These are phyloP conservation scores for Spermophilus dauricus DNA, from an alignment of 2,113 vertebrate species.

Conservation along the genomic window DNA sequence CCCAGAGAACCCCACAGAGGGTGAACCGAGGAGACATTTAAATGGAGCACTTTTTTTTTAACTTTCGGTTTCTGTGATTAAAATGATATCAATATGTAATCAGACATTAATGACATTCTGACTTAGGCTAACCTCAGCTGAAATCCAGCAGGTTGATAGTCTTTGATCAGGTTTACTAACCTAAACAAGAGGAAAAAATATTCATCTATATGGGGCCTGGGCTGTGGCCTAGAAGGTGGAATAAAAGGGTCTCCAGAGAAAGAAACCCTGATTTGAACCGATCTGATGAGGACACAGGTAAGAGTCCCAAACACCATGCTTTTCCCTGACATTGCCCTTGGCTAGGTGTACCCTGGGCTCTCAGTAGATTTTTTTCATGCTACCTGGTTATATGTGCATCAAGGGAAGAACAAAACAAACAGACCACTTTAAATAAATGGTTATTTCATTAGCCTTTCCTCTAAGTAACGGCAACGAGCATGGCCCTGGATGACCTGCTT, in stretches of 20 bases:
- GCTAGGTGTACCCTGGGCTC: not conserved
- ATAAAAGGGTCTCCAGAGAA: not conserved
- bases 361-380: not conserved
- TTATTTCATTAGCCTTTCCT: constrained; percentile 44
- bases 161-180: constrained; percentile 74
- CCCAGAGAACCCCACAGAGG: constrained; percentile 28
- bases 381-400: constrained; percentile 3
- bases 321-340: not conserved
- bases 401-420: constrained; percentile 50
- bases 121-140: constrained; percentile 48
- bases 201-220: not conserved
- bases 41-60: constrained; percentile 68
- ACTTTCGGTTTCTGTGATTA: constrained; percentile 78
- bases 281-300: not conserved
- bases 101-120: constrained; percentile 68
- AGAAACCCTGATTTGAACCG: constrained; percentile 49
- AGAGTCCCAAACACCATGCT: not conserved
- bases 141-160: constrained; percentile 62
- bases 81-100: constrained; percentile 71
- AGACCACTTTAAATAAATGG: constrained; percentile 36
- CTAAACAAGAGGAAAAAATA: constrained; percentile 64
- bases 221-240: not conserved
- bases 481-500: not conserved
- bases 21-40: constrained; percentile 44
- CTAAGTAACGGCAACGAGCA: not conserved